Evolutionary conservation across 2,113 vertebrate genomes (phyloP), one percentile per base, ranked within the genome.

Genomic region (Anarrhichthys ocellatus): DNA sequence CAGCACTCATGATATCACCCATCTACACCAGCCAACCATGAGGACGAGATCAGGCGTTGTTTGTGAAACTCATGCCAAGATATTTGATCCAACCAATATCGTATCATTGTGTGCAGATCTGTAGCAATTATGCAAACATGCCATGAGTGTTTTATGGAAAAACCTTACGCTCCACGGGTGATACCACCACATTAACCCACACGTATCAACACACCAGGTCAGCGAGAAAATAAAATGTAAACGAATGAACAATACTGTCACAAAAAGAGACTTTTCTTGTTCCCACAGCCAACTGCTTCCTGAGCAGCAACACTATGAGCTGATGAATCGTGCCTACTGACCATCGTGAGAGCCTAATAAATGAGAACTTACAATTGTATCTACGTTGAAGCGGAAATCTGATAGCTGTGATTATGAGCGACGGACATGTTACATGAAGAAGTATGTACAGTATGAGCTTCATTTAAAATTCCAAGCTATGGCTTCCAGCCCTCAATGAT

Each of bases 41-140:
- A 86, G 38, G 69, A 80, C 36, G 70, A 34, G 70, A 78, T 46
- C 52, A 89, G 71, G 63, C 73, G 8, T 58, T 18, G n/a, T 56
- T 66, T 2, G 18, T 64, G 54, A 66, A 84, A 82, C 54, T 80
- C 74, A n/a, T 36, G 63, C 73, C 88, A 87, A 85, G 69, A 87
- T 67, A 81, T 76, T 72, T 79, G 66, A 90, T 82, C 61, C 78
- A 62, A 59, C 75, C 74, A 72, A 80, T 82, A 85, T 64, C 85
- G 84, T 64, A 52, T 71, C 36, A 78, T 62, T 48, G 40, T 81
- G 67, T 69, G 73, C 73, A 68, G 42, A 70, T 61, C 29, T 40
- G 71, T 67, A 29, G 48, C 38, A 83, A 56, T 59, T 32, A 79
- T 82, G 65, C 63, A 70, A 88, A 64, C 34, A 77, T 38, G 18